Evolutionary conservation across 2,113 vertebrate species (phyloP).

Genomic region (Rafetus swinhoei): DNA sequence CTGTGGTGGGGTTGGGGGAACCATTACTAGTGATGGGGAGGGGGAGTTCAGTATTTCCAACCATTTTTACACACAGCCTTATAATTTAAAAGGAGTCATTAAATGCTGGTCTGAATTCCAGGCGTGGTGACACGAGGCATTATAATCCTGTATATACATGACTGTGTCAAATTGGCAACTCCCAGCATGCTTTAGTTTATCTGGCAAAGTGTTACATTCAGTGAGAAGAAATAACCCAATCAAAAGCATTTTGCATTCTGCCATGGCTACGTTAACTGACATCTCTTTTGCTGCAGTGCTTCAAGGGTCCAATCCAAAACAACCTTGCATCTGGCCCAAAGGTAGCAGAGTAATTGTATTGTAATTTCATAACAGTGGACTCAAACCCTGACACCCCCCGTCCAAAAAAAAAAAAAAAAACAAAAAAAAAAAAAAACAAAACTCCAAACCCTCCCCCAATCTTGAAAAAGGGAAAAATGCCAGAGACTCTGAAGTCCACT

Average conservation of each 20-base stretch:
- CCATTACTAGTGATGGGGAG: not conserved
- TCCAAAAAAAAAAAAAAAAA: not conserved
- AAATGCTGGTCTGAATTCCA: not conserved
- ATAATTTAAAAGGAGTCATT: not conserved
- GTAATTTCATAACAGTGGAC: not conserved
- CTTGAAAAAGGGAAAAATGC: not conserved
- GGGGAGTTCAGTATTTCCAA: not conserved
- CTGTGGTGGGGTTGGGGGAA: no score
- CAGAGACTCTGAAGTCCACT: not conserved
- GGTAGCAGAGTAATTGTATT: not conserved
- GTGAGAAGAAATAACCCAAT: not conserved
- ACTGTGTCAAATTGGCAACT: not conserved
- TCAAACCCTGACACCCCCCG: not conserved
- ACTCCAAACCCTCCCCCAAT: not conserved
- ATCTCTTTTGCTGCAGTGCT: not conserved
- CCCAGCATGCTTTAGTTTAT: not conserved
- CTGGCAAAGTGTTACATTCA: not conserved
- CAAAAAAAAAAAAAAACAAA: no score
- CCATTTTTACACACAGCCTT: not conserved
- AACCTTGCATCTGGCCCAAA: not conserved
- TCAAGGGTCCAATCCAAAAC: not conserved
- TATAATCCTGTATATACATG: not conserved
- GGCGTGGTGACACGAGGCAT: not conserved
- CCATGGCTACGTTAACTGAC: not conserved
- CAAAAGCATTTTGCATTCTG: not conserved